These are phyloP conservation scores for Cremastinae sp. DNA, from an alignment of 2,888 invertebrate genomes.

Conservation along the genomic window DNA sequence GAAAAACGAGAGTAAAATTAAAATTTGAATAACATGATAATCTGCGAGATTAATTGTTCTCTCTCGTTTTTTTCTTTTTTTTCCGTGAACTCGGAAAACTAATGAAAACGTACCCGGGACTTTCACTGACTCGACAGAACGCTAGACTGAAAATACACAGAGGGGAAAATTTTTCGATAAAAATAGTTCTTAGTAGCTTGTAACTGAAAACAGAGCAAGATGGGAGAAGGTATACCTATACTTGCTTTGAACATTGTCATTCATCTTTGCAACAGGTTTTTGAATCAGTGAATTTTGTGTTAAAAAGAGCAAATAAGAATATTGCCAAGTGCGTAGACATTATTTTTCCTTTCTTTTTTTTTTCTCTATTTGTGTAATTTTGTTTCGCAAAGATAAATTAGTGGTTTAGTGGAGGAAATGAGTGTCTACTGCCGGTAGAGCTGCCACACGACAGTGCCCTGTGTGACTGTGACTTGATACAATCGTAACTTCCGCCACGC, in stretches of 20 bases:
- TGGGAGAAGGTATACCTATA: slow-evolving; percentile 79
- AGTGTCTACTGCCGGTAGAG: slow-evolving; percentile 79
- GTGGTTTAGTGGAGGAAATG: slow-evolving; percentile 78
- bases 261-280: slow-evolving; percentile 68
- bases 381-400: slow-evolving; percentile 67
- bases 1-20: too few species aligned
- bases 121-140: too few species aligned
- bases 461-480: slow-evolving; percentile 78
- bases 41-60: slow-evolving; percentile 59
- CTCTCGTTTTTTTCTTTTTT: slow-evolving; percentile 3
- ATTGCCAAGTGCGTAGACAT: slow-evolving; percentile 69
- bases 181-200: slow-evolving; percentile 40
- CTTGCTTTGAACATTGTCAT: slow-evolving; percentile 75
- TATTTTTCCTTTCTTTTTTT: slow-evolving; percentile 67
- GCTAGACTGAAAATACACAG: slow-evolving; percentile 1
- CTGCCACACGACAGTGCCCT: slow-evolving; percentile 79
- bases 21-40: too few species aligned
- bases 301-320: slow-evolving; percentile 20
- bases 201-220: slow-evolving; percentile 71
- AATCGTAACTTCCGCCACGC: slow-evolving; percentile 80
- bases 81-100: slow-evolving; percentile 19
- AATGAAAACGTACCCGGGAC: too few species aligned
- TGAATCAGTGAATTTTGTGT: slow-evolving; percentile 67
- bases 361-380: slow-evolving; percentile 42
- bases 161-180: slow-evolving; percentile 26